Evolutionary conservation across 2,113 vertebrate genomes (phyloP).

Genomic region (Burhinus bistriatus): DNA sequence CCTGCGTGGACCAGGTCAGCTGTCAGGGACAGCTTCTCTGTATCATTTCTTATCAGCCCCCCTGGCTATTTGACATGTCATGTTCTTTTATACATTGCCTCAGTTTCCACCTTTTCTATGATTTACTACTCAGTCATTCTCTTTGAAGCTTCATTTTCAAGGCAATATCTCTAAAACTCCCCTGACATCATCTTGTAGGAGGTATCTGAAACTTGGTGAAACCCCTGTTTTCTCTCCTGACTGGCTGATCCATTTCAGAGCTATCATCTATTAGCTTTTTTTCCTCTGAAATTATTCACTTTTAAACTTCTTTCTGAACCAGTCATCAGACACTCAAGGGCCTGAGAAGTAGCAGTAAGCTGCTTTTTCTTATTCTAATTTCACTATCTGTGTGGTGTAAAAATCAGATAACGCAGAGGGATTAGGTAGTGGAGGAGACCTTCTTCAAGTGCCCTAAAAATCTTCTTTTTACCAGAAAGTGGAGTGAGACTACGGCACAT

Average conservation of each 20-base stretch:
- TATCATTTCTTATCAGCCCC: background rate
- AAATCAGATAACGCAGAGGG: background rate
- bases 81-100: background rate
- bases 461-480: background rate
- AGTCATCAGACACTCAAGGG: background rate
- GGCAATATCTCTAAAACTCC: background rate
- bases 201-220: background rate
- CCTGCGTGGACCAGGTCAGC: background rate
- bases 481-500: background rate
- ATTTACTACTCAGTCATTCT: background rate
- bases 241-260: background rate
- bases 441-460: background rate
- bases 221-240: background rate
- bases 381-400: background rate
- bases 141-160: background rate
- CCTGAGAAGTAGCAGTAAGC: background rate
- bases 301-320: constrained; percentile 8
- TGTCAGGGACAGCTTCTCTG: background rate
- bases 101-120: background rate
- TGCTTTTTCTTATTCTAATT: background rate
- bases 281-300: background rate
- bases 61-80: background rate
- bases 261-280: background rate
- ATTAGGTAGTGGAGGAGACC: background rate
- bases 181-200: background rate